Evolutionary conservation across 2,797 vertebrate species (phyloP), one percentile per base, ranked within the genome.

Genomic region (Scyliorhinus canicula): DNA sequence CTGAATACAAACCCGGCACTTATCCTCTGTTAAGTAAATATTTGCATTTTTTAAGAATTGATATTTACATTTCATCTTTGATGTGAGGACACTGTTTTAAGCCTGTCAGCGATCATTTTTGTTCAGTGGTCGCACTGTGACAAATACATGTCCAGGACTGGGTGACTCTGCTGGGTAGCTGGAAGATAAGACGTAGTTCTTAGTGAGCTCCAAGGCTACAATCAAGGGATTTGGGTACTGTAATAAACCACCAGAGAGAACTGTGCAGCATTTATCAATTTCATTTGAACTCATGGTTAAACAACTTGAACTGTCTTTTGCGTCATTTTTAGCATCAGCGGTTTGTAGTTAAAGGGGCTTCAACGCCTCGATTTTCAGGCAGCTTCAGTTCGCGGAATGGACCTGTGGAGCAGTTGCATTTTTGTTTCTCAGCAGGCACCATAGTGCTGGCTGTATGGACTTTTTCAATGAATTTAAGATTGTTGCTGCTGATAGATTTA

Each of bases 1-100:
- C 98, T 97, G 96, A 97, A 98, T 97, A 97, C 97, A 98, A 98
- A 98, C 98, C 97, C 97, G 98, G 97, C 97, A 98, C 98, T 98
- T 98, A 98, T 98, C 98, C 98, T 98, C 97, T 98, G 98, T 97
- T 97, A 97, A 97, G 97, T 97, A 98, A 98, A 98, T 97, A 98
- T 98, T 98, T 98, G 98, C 97, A 97, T 98, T 97, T 97, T 97
- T 97, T 97, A 19, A 97, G 98, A 98, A 98, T 97, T 97, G 98
- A 98, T 98, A 98, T 98, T 98, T 98, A 98, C 97, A 97, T 97
- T 97, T 98, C 98, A 98, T 98, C 97, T 98, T 97, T 97, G 96
- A 96, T 97, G 97, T 97, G 88, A 97, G 97, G 97, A 97, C 97
- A 98, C 98, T 71, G 50, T 74, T 94, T 74, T 52, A n/a, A 67